These are phyloP conservation scores for Aphis gossypii DNA, from an alignment of 1,140 invertebrate species.

Conservation along the genomic window DNA sequence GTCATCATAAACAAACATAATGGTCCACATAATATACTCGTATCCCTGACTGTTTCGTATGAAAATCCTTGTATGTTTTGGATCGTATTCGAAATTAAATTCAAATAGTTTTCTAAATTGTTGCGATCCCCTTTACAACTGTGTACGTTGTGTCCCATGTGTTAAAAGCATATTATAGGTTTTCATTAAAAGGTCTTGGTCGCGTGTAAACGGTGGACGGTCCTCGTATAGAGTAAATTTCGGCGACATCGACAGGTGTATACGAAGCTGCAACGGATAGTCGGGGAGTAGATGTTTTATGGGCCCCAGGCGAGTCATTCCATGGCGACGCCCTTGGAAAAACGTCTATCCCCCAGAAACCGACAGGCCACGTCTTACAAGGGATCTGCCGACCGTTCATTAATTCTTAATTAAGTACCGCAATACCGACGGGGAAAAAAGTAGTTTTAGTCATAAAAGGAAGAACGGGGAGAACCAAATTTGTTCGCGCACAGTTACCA, in stretches of 20 bases:
- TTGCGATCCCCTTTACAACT: not conserved
- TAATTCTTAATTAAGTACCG: slow-evolving; percentile 43
- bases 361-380: not conserved
- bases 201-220: not conserved
- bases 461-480: slow-evolving; percentile 19
- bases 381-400: slow-evolving; percentile 23
- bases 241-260: slow-evolving; percentile 54
- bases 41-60: not conserved
- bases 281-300: slow-evolving; percentile 45
- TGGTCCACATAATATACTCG: not conserved
- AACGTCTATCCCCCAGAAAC: slow-evolving; percentile 39
- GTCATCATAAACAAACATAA: slow-evolving; percentile 4
- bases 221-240: slow-evolving; percentile 2
- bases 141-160: not conserved
- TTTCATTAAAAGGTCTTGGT: slow-evolving; percentile 31
- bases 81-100: not conserved
- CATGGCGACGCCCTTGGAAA: slow-evolving; percentile 18
- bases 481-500: not conserved
- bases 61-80: not conserved
- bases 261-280: not conserved
- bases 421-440: not conserved
- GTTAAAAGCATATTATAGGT: slow-evolving; percentile 51
- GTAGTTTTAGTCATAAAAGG: slow-evolving; percentile 19
- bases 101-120: slow-evolving; percentile 16
- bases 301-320: slow-evolving; percentile 50